Base-by-base conservation (phyloP, 2,797 vertebrate genomes). In the Sylvia borin region DNA sequence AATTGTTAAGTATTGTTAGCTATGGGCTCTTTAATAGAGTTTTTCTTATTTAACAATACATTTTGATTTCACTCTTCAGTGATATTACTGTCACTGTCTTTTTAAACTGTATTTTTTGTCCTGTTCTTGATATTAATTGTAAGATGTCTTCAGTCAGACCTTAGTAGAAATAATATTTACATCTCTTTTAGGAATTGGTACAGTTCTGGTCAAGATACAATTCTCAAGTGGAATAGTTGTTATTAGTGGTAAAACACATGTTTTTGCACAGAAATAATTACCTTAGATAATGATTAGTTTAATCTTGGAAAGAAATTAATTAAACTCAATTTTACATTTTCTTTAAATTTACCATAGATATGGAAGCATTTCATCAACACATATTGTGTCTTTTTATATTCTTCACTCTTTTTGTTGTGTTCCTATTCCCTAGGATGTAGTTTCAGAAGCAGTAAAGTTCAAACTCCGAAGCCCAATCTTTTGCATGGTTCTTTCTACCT, bases 1-100 rank as follows among this genome's bases (percentile, higher is more conserved):
- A 42, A 57, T 47, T 43, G 10, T 19, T 26, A 20, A 43, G 10
- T 43, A 47, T 31, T 70, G 4, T 42, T 72, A 74, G 4, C 17
- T 50, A 9, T 40, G 29, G 8, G 1, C 5, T 57, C 36, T 68
- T 60, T 1, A 6, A 2, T 9, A n/a, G 1, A 21, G 16, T 13
- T 85, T 67, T 75, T 32, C n/a, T 38, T 48, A 42, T 36, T 55
- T 75, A 50, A 3, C 7, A 54, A 15, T 16, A 24, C 8, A 14
- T 79, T 85, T 68, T 74, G 2, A 38, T 73, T 67, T 89, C 40
- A 62, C 57, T 80, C 31, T n/a, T 79, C 26, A 40, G 5, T 85
- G 32, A n/a, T 32, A 38, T 22, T 55, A 29, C 3, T 32, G 13
- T 77, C 21, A 42, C 4, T 45, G 3, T 40, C 10, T n/a, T 77